Evolutionary conservation across 1,140 invertebrate genomes (phyloP).

Genomic region (Sycobia sp.): DNA sequence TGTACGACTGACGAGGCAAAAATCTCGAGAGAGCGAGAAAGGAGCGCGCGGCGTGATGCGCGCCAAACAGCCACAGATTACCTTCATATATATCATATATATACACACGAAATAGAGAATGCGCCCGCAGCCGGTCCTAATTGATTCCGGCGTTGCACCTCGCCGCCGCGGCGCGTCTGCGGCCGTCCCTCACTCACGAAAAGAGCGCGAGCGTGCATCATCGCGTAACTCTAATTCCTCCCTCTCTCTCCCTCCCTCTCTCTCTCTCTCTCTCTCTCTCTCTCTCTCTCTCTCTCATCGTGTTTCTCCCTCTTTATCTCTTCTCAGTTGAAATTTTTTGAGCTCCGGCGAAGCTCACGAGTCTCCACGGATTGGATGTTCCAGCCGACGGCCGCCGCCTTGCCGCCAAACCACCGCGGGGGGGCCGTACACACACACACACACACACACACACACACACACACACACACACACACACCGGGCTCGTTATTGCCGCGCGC

Average conservation of each 20-base stretch:
- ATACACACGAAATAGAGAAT: neutral
- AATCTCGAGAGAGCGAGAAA: neutral
- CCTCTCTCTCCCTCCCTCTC: neutral
- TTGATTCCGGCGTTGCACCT: slow-evolving; percentile 47
- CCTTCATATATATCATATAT: too few relatives aligned
- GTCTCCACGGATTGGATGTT: too few relatives aligned
- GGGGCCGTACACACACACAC: neutral
- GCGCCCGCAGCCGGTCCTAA: slow-evolving; percentile 37
- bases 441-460: too few relatives aligned
- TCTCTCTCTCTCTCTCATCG: slow-evolving; percentile 1
- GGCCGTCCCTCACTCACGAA: neutral
- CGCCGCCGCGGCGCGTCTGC: too few relatives aligned
- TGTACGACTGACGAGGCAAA: neutral
- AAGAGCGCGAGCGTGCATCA: too few relatives aligned
- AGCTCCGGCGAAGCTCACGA: neutral
- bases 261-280: neutral
- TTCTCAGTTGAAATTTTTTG: neutral
- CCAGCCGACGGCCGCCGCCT: too few relatives aligned
- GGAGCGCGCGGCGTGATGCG: too few relatives aligned
- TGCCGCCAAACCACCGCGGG: too few relatives aligned
- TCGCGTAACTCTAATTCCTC: too few relatives aligned
- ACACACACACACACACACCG: too few relatives aligned
- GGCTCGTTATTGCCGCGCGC: neutral
- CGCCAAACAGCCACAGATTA: too few relatives aligned
- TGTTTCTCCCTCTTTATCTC: neutral